A percentile compares a stretch with the other conserved stretches of the same genome.
phyloP scores from a whole-genome alignment of 2,797 vertebrate species.

The Labeo calbasu region DNA sequence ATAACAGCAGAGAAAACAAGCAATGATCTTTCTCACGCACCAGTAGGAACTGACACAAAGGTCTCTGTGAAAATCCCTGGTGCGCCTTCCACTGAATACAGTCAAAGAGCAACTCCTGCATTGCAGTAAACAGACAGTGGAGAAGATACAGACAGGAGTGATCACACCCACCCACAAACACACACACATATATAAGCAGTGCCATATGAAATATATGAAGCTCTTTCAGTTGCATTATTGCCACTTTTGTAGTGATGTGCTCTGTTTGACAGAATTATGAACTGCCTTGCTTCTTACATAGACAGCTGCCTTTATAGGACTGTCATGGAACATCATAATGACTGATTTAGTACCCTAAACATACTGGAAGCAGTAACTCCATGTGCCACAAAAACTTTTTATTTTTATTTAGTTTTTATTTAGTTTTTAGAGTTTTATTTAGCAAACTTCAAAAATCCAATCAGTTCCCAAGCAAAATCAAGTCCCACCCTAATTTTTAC shows the following conservation, averaged over 20 bases:
- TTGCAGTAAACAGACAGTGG: conserved; percentile 74
- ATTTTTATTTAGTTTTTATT: not conserved
- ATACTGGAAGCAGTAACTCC: not conserved
- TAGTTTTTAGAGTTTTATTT: not conserved
- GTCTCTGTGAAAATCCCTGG: conserved; percentile 34
- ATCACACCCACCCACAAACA: conserved; percentile 40
- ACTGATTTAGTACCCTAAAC: not conserved
- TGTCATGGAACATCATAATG: not conserved
- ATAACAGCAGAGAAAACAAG: conserved; percentile 55
- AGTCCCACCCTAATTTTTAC: not conserved
- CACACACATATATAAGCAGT: conserved; percentile 41
- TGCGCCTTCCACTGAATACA: conserved; percentile 32
- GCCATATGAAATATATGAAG: conserved; percentile 29
- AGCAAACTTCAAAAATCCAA: not conserved
- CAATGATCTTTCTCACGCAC: conserved; percentile 50
- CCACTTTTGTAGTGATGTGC: not conserved
- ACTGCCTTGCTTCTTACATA: not conserved
- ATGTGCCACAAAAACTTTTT: not conserved
- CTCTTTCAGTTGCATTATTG: not conserved
- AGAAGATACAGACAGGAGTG: conserved; percentile 45
- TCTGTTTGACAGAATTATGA: not conserved
- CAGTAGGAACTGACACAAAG: conserved; percentile 39
- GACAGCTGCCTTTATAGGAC: not conserved
- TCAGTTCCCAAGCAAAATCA: not conserved
- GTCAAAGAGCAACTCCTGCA: conserved; percentile 71